phyloP scores from a whole-genome alignment of 2,113 vertebrate species.

The Macrotis lagotis region DNA sequence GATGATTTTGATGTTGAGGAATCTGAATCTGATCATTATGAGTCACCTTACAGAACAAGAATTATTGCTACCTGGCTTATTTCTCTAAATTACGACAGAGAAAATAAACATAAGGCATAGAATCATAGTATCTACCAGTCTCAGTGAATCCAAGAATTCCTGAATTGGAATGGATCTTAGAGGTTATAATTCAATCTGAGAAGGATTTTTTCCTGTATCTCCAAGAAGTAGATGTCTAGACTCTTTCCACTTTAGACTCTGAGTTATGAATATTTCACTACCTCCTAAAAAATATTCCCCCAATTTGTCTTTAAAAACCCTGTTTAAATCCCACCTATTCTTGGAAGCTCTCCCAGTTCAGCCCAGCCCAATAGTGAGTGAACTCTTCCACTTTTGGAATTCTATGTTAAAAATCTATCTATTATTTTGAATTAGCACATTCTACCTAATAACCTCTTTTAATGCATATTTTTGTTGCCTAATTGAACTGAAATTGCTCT shows the following conservation, averaged over 20 bases:
- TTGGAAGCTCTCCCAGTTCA: background rate
- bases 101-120: background rate
- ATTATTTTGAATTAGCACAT: background rate
- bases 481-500: background rate
- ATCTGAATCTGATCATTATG: background rate
- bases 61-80: background rate
- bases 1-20: background rate
- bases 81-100: background rate
- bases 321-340: background rate
- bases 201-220: background rate
- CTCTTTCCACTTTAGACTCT: background rate
- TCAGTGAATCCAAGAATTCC: background rate
- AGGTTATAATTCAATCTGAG: background rate
- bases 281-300: background rate
- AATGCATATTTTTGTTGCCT: background rate
- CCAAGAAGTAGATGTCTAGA: background rate
- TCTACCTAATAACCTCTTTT: background rate
- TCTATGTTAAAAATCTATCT: background rate
- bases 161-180: background rate
- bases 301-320: background rate
- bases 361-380: background rate
- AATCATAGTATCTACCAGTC: background rate
- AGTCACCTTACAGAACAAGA: background rate
- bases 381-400: background rate
- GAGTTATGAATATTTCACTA: background rate